phyloP scores from a whole-genome alignment of 2,888 invertebrate species.

The Saturnia japonica region DNA sequence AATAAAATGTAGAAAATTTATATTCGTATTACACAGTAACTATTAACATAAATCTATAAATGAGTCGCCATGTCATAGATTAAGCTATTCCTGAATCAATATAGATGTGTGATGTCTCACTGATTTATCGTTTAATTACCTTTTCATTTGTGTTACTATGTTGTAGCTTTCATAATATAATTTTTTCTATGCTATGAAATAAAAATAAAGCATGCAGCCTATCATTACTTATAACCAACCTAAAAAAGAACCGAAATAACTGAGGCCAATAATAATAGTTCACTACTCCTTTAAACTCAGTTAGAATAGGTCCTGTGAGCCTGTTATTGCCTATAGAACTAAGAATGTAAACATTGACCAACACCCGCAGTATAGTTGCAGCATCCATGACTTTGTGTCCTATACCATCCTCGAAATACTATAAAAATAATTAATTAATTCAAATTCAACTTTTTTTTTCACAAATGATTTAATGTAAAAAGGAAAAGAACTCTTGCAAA shows the following conservation, averaged over 20 bases:
- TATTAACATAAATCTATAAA: not conserved
- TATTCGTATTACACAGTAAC: slow-evolving; percentile 3
- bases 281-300: too few species aligned
- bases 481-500: not conserved
- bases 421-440: too few species aligned
- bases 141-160: not conserved
- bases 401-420: too few species aligned
- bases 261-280: too few species aligned
- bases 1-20: not conserved
- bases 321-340: not conserved
- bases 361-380: not conserved
- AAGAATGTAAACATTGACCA: not conserved
- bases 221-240: not conserved
- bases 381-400: too few species aligned
- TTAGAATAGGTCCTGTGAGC: not conserved
- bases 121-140: not conserved
- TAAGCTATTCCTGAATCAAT: not conserved
- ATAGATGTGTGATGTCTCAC: not conserved
- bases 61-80: not conserved
- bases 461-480: not conserved
- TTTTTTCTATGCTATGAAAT: not conserved
- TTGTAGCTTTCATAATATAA: not conserved
- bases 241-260: not conserved
- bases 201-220: not conserved
- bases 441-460: not conserved